A percentile compares a stretch with the other conserved stretches of the same genome.
Evolutionary conservation across 2,797 vertebrate species (phyloP).

Genomic region (Myotis vivesi): DNA sequence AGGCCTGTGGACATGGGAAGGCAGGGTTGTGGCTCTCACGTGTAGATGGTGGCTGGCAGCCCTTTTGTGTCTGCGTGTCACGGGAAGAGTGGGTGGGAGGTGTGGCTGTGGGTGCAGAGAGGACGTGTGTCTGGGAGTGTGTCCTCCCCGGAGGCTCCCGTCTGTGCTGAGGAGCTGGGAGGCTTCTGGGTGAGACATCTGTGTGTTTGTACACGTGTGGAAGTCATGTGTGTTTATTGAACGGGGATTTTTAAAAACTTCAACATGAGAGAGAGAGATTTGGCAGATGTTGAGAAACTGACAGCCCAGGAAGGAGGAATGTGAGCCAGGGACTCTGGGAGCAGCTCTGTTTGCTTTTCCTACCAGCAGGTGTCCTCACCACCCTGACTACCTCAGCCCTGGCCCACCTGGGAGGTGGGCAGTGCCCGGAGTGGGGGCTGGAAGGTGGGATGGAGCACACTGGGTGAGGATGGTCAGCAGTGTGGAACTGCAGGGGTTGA

Average conservation of each 20-base stretch:
- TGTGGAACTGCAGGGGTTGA: background rate
- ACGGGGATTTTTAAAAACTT: conserved; percentile 75
- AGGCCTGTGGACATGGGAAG: background rate
- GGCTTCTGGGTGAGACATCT: conserved; percentile 61
- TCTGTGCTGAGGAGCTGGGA: background rate
- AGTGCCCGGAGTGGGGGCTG: background rate
- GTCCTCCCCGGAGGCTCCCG: conserved; percentile 41
- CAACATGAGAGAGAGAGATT: conserved; percentile 73
- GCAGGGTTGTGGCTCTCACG: background rate
- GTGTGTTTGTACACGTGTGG: conserved; percentile 76
- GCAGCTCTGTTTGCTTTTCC: conserved; percentile 63
- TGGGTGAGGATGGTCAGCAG: background rate
- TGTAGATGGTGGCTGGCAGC: background rate
- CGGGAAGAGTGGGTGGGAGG: conserved; percentile 23
- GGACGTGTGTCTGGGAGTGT: conserved; percentile 32
- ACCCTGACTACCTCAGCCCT: conserved; percentile 16
- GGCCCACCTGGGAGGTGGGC: conserved; percentile 60
- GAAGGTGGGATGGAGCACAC: background rate
- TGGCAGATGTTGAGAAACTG: conserved; percentile 73
- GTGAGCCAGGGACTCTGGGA: conserved; percentile 56
- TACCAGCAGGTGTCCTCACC: conserved; percentile 79
- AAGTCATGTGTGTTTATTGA: conserved; percentile 76
- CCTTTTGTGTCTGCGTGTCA: conserved; percentile 32
- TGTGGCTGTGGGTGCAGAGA: background rate
- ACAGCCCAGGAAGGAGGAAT: conserved; percentile 74